Evolutionary conservation across 2,888 invertebrate species (phyloP), one percentile per base, ranked within the genome.

Genomic region (Polydesmus complanatus): DNA sequence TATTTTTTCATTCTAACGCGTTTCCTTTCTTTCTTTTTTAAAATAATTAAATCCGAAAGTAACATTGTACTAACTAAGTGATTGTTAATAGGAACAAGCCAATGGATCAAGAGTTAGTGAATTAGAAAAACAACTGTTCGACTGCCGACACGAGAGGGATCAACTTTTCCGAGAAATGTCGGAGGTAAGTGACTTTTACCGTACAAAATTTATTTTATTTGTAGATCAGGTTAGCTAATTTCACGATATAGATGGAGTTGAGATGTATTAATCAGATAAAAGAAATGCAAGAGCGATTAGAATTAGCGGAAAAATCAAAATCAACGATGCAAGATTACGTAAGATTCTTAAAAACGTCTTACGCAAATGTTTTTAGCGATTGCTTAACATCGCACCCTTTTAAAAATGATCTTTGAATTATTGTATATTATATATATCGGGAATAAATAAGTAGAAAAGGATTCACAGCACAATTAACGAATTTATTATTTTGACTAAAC

Each of bases 291-390:
- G 47, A 54, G n/a, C 60, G 55, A 8, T 19, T 55, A 26, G 55
- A 60, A 37, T 27, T 47, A 2, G 48, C 26, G 22, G 54, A 60
- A 27, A 55, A 22, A 49, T 37, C 60, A 0, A 60, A 60, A 8
- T 47, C 27, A 26, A 56, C 22, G 23, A 58, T 63, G 61, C 57
- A 61, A 21, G 61, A 57, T 21, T 63, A 63, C 52, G 61, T 63
- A 25, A 26, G 55, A 3, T 63, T 62, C 50, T 55, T 63, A 26
- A 57, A 58, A 27, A 61, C 61, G 21, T 61, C 63, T 26, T 63
- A 63, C 37, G 63, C 63, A 27, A 56, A 37, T 11, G 63, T 61
- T 37, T 63, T 63, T 27, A 54, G 60, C 1, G 54, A 60, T 37
- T 37, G n/a, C 37, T 5, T 37, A 37, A 37, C 37, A 37, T 14